phyloP scores from a whole-genome alignment of 2,113 vertebrate species.

The Apistogramma diplotaenia region DNA sequence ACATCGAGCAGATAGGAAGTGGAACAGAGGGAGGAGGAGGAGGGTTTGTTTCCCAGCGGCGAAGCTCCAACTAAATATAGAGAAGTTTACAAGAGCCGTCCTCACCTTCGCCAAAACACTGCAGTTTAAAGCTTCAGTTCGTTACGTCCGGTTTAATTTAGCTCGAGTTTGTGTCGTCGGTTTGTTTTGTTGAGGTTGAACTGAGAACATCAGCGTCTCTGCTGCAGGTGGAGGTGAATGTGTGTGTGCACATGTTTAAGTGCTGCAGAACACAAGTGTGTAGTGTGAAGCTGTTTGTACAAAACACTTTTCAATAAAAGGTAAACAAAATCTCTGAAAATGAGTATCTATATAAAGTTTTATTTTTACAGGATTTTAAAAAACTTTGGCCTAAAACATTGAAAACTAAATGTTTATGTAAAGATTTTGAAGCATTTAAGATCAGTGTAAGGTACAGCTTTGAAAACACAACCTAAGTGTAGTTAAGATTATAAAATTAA shows the following conservation, averaged over 20 bases:
- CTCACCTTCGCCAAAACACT: neutral
- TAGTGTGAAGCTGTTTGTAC: accelerated
- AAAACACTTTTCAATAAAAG: no score
- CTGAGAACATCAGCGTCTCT: no score
- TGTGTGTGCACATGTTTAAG: neutral
- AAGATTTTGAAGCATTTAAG: neutral
- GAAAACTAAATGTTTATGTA: neutral
- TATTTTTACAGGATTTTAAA: no score
- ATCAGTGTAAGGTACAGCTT: neutral
- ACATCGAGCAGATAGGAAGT: conserved; percentile 51
- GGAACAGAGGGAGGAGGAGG: neutral
- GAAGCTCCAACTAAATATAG: conserved; percentile 44
- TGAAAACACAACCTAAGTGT: no score
- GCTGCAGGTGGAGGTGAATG: neutral
- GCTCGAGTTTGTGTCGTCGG: no score
- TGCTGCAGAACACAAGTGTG: accelerated
- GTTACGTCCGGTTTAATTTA: neutral
- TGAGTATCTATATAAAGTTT: no score
- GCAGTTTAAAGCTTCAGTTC: neutral
- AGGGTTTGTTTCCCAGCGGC: neutral
- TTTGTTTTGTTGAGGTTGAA: no score
- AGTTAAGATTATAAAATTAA: neutral
- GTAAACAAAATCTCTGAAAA: no score
- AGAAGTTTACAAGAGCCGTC: neutral
- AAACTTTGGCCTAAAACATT: neutral